Evolutionary conservation across 2,888 invertebrate species (phyloP).

Genomic region (Diarsia dahlii): DNA sequence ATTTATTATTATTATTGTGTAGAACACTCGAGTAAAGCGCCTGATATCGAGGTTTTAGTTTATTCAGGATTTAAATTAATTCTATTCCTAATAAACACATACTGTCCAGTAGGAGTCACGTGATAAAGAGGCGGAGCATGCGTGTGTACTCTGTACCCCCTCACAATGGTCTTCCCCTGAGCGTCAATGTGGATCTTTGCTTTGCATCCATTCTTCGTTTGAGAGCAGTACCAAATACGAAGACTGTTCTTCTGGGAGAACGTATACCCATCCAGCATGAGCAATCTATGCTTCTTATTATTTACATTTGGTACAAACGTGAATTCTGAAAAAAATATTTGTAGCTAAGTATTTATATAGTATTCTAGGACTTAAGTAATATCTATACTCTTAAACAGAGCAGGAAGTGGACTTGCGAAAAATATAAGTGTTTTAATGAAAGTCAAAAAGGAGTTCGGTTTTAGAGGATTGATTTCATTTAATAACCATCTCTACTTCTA

Average conservation of each 20-base stretch:
- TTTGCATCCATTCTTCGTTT: constrained; percentile 64
- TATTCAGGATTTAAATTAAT: constrained; percentile 32
- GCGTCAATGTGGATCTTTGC: constrained; percentile 66
- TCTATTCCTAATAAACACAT: constrained; percentile 42
- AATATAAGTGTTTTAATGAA: too few species aligned
- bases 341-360: background rate
- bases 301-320: constrained; percentile 61
- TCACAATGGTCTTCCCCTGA: constrained; percentile 34
- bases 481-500: too few species aligned
- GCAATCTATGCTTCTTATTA: constrained; percentile 57
- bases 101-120: constrained; percentile 54
- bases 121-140: constrained; percentile 62
- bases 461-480: too few species aligned
- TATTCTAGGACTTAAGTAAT: background rate
- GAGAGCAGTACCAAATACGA: constrained; percentile 70
- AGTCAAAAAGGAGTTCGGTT: too few species aligned
- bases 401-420: too few species aligned
- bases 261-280: constrained; percentile 66
- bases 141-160: constrained; percentile 47
- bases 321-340: constrained; percentile 52
- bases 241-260: constrained; percentile 65
- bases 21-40: background rate
- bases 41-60: background rate
- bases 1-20: too few species aligned
- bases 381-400: too few species aligned